Evolutionary conservation across 1,140 invertebrate species (phyloP).

Genomic region (Brachionus asplanchnoidis): DNA sequence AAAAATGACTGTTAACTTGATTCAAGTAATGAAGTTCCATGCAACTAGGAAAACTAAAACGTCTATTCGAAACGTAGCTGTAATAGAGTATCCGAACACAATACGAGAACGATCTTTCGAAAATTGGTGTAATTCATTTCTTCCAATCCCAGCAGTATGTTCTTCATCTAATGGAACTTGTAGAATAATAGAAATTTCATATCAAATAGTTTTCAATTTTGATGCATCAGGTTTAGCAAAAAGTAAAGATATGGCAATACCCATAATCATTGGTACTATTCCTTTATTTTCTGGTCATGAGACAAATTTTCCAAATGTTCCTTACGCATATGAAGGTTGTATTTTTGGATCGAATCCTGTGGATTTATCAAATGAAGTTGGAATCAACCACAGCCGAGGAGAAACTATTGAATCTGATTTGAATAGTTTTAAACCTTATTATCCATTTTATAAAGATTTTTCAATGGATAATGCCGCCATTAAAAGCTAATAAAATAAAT

Average conservation of each 20-base stretch:
- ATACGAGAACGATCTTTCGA: not conserved
- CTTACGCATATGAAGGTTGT: not conserved
- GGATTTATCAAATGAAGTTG: not conserved
- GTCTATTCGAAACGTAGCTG: not conserved
- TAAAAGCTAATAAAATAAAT: no score
- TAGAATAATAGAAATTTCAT: conserved; percentile 19
- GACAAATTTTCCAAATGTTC: not conserved
- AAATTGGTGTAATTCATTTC: not conserved
- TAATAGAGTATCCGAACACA: not conserved
- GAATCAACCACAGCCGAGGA: not conserved
- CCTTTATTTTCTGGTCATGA: not conserved
- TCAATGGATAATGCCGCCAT: not conserved
- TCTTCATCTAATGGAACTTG: conserved; percentile 40
- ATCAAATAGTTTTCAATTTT: conserved; percentile 30
- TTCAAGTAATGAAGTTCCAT: conserved; percentile 18
- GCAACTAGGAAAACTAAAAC: not conserved
- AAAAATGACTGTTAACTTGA: conserved; percentile 23
- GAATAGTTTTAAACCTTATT: conserved; percentile 18
- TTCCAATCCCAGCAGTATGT: not conserved
- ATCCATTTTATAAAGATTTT: conserved; percentile 39
- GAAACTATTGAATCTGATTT: conserved; percentile 38
- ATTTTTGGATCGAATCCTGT: not conserved
- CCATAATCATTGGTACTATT: conserved; percentile 29
- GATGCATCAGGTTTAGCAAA: conserved; percentile 7
- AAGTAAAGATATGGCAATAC: conserved; percentile 8